Conservation (phyloP, 2,113 vertebrate genomes). For the Syrmaticus mikado region DNA sequence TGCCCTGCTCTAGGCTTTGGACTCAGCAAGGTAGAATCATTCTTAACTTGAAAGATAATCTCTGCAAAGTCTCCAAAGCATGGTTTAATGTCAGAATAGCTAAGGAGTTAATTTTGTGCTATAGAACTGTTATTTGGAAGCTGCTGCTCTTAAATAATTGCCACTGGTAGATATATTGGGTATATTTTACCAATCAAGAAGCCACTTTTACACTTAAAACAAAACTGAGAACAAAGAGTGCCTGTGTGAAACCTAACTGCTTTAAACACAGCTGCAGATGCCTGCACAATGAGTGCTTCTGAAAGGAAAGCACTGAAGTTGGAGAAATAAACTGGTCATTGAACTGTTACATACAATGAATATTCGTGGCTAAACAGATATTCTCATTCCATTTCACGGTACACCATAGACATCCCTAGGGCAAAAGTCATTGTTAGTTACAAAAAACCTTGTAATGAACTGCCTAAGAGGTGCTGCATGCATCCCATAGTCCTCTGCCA, state of each 20-base stretch:
- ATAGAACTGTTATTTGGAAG: neutral
- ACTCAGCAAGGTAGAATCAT: neutral
- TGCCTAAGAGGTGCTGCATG: neutral
- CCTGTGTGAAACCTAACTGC: neutral
- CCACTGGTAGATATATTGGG: neutral
- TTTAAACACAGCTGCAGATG: constrained; percentile 44
- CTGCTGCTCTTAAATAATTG: constrained; percentile 33
- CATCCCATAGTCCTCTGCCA: neutral
- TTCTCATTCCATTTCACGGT: neutral
- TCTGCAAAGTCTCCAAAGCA: neutral
- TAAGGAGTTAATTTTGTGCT: neutral
- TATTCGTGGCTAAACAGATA: neutral
- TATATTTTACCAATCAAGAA: neutral
- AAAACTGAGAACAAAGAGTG: constrained; percentile 40
- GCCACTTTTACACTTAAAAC: constrained; percentile 28
- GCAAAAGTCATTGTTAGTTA: neutral
- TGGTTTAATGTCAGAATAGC: neutral
- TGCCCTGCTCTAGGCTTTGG: neutral
- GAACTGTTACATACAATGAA: neutral
- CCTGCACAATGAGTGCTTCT: neutral
- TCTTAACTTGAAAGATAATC: neutral
- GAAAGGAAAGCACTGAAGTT: neutral
- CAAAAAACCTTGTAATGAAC: neutral
- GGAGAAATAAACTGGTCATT: neutral
- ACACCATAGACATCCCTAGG: neutral